Percentiles rank a stretch among this genome's conserved stretches.
phyloP scores from a whole-genome alignment of 2,797 vertebrate genomes.

The Neoniphon sammara region DNA sequence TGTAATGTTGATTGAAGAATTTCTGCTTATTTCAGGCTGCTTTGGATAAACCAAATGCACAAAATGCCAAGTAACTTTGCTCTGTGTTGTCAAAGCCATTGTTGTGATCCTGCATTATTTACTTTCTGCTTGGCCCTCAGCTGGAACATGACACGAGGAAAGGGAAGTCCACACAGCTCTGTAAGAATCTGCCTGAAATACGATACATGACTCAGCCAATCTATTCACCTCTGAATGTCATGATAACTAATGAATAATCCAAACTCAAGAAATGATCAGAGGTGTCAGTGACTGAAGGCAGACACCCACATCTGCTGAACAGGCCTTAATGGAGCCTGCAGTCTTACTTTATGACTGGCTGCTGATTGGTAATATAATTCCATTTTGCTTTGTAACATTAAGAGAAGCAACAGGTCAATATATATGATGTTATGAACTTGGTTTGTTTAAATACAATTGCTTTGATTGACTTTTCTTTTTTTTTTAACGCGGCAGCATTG shows the following conservation, averaged over 20 bases:
- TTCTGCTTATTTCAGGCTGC: background rate
- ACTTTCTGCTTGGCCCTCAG: background rate
- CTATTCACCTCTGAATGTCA: slow-evolving; percentile 15
- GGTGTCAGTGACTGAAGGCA: slow-evolving; percentile 12
- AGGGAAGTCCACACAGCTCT: slow-evolving; percentile 14
- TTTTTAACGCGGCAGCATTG: too few species aligned
- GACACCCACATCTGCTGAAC: background rate
- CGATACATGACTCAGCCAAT: slow-evolving; percentile 26
- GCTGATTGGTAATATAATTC: too few species aligned
- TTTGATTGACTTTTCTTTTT: too few species aligned
- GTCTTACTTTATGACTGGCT: too few species aligned
- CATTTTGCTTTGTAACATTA: background rate
- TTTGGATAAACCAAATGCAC: background rate
- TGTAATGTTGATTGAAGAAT: background rate
- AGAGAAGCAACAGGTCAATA: too few species aligned
- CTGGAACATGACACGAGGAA: background rate
- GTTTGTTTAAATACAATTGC: too few species aligned
- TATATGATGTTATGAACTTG: background rate
- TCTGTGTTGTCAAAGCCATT: slow-evolving; percentile 6
- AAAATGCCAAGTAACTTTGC: background rate
- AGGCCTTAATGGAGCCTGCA: background rate
- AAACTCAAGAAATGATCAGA: background rate
- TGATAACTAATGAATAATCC: slow-evolving; percentile 28
- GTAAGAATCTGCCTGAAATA: slow-evolving; percentile 18
- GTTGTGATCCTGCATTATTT: slow-evolving; percentile 6